Base-by-base conservation (phyloP, 2,113 vertebrate species). In the Megaleporinus macrocephalus region DNA sequence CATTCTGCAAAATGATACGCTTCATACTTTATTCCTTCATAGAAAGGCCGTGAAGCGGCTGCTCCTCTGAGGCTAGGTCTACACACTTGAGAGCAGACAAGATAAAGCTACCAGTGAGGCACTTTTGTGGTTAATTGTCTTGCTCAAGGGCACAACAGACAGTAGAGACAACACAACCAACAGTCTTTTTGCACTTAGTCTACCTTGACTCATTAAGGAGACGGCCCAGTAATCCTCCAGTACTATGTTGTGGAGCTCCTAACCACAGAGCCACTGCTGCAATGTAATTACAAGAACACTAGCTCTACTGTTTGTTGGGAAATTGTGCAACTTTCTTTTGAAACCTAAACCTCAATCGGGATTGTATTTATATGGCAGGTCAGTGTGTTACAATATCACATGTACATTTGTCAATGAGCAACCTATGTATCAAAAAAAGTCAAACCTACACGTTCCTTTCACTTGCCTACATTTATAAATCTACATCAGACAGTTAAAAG, bases 141-240 rank as follows among this genome's bases (percentile, higher is more conserved):
- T 47, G 55, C 70, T 47, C 20, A 73, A 33, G 14, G 26, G 78
- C 13, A 61, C 57, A 80, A 72, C 29, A 11, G 30, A 59, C 30
- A 68, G 65, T 53, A 36, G 5, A 30, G 47, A 66, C 76, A 53
- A 3, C 53, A 26, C 47, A 70, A 41, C 27, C 24, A 57, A 20
- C 16, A 71, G 51, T 16, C 69, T 47, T 57, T 22, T 55, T 51
- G 49, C 5, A 4, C 63, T 71, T n/a, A 33, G n/a, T 59, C 53
- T 59, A 47, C 29, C 22, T 68, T 51, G 13, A 22, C 14, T 69
- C 51, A 68, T 51, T 49, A 20, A 68, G 41, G 27, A 29, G 5
- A 29, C n/a, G 9, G 36, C 22, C 53, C 53, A 77, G 62, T 69
- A 55, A 69, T 55, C 62, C 61, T 36, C 12, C 27, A 33, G 65